Conservation (phyloP, 92 coral and sea anemone species). For the Chrysogorgia sp. region DNA sequence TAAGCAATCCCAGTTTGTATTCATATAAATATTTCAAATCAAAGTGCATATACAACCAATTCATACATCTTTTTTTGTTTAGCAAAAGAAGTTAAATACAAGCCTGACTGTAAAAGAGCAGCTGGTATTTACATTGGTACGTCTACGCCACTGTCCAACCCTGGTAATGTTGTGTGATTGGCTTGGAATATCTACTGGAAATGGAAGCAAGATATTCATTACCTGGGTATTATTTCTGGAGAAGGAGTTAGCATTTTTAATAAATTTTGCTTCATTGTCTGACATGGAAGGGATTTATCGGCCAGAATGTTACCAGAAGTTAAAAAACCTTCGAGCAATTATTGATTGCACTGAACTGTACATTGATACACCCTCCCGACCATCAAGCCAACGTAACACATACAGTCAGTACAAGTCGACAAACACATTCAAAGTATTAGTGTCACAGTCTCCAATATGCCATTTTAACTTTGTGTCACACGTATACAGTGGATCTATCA, state of each 20-base stretch:
- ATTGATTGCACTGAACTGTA: conserved; percentile 78
- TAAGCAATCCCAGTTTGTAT: background rate
- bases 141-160: conserved; percentile 20
- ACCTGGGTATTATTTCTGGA: conserved; percentile 73
- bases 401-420: conserved; percentile 73
- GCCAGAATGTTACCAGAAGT: conserved; percentile 59
- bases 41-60: background rate
- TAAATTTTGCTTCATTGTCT: conserved; percentile 65
- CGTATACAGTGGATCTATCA: conserved; percentile 69
- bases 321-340: conserved; percentile 65
- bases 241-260: conserved; percentile 64
- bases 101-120: conserved; percentile 38
- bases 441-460: conserved; percentile 72
- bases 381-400: conserved; percentile 72
- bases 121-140: conserved; percentile 34
- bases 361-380: conserved; percentile 70
- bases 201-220: conserved; percentile 60
- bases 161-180: conserved; percentile 5
- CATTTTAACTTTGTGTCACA: conserved; percentile 72
- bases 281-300: conserved; percentile 56
- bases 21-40: background rate
- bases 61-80: background rate
- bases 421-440: conserved; percentile 70
- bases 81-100: background rate
- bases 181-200: conserved; percentile 44